Evolutionary conservation across 1,140 invertebrate genomes (phyloP).

Genomic region (Brachionus paranguensis): DNA sequence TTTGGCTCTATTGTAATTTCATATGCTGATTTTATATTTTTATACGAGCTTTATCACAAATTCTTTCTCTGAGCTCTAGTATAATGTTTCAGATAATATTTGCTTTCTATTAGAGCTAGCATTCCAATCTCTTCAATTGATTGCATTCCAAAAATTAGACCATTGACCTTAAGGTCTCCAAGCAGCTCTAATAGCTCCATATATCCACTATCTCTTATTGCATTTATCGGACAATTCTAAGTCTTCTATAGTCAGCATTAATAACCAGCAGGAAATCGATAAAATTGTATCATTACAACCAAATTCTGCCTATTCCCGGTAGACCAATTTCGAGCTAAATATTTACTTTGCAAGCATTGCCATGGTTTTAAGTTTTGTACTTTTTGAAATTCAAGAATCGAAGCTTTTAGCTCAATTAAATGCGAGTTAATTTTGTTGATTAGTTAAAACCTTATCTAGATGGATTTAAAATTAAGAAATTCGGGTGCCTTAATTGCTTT

Average conservation of each 20-base stretch:
- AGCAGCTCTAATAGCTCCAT: no score
- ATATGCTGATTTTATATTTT: neutral
- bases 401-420: neutral
- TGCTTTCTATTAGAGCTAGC: neutral
- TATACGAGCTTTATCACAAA: neutral
- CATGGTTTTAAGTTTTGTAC: neutral
- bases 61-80: neutral
- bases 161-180: neutral
- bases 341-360: neutral
- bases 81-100: neutral
- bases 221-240: neutral
- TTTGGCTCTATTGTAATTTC: neutral
- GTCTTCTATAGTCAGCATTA: neutral
- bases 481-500: neutral
- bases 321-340: neutral
- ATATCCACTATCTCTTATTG: neutral
- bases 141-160: neutral
- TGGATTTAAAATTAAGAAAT: neutral
- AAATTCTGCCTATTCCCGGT: neutral
- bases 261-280: neutral
- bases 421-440: neutral
- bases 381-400: neutral
- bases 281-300: neutral
- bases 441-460: neutral
- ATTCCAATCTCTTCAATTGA: neutral